Evolutionary conservation across 2,113 vertebrate genomes (phyloP).

Genomic region (Menura novaehollandiae): DNA sequence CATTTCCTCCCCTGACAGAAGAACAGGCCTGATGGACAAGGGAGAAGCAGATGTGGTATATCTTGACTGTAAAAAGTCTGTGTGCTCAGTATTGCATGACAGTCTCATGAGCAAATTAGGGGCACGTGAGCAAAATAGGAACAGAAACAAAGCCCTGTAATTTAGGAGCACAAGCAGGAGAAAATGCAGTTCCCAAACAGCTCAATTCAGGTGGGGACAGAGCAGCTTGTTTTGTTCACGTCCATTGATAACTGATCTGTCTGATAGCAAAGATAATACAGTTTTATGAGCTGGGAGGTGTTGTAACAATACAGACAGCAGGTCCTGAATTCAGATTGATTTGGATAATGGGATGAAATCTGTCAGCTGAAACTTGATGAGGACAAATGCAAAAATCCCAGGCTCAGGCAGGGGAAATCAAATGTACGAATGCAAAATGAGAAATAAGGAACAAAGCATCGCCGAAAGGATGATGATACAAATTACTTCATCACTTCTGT

Average conservation of each 20-base stretch:
- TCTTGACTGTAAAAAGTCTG: not conserved
- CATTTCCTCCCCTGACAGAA: slow-evolving; percentile 1
- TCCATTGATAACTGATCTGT: not conserved
- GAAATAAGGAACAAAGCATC: not conserved
- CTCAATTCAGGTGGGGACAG: not conserved
- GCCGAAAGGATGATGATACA: not conserved
- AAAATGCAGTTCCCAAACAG: not conserved
- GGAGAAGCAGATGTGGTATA: not conserved
- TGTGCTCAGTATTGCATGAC: not conserved
- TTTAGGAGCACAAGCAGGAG: not conserved
- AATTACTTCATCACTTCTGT: not conserved
- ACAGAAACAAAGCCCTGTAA: not conserved
- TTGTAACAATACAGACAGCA: not conserved
- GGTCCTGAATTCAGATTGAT: not conserved
- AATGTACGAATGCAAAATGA: not conserved
- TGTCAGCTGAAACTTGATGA: not conserved
- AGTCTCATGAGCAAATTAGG: not conserved
- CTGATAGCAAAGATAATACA: not conserved
- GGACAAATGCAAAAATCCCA: not conserved
- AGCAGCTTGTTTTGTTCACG: not conserved
- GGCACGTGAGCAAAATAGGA: not conserved
- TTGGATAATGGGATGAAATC: not conserved
- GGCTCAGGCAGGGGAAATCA: not conserved
- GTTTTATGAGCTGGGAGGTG: not conserved
- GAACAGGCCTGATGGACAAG: not conserved